Evolutionary conservation across 2,888 invertebrate genomes (phyloP), one percentile per base, ranked within the genome.

Genomic region (Baccha elongata): DNA sequence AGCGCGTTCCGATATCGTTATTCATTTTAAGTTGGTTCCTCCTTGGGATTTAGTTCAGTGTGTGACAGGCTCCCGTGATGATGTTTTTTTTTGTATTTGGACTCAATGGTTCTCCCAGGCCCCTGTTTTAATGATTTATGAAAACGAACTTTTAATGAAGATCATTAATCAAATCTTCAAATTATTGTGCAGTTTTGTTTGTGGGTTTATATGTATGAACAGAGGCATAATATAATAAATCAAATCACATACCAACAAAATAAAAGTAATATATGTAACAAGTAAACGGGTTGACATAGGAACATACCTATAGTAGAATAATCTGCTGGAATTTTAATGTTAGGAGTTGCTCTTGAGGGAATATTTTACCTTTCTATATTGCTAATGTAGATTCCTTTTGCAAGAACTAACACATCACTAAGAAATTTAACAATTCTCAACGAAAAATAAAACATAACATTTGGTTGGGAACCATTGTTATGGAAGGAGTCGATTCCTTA

Each of bases 81-180:
- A 40, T 75, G 55, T 44, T 67, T 15, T 64, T 35, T 42, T 58
- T 58, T 32, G 29, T 29, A 58, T 68, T 37, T 64, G 13, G 48
- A 68, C 19, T 48, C 46, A 60, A 71, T 71, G 69, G 46, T 64
- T 72, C 81, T 76, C 67, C 37, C 76, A 76, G 48, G 68, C 21
- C 19, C 21, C 60, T 48, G 65, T 21, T 62, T 37, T 19, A 55
- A 83, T 83, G 83, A 83, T 83, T 83, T 83, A 83, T 83, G 83
- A 73, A 83, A 83, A 83, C 68, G 76, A 83, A 83, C 76, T 83
- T 83, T 83, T 83, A 83, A 83, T 83, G 76, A 68, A 76, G 76
- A 83, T 48, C 83, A 83, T 83, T 83, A 83, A 83, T 83, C 83
- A 83, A 76, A 68, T 73, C 67, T 53, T 76, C 83, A 83, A 81